Evolutionary conservation across 2,888 invertebrate genomes (phyloP).

Genomic region (Pandemis cinnamomeana): DNA sequence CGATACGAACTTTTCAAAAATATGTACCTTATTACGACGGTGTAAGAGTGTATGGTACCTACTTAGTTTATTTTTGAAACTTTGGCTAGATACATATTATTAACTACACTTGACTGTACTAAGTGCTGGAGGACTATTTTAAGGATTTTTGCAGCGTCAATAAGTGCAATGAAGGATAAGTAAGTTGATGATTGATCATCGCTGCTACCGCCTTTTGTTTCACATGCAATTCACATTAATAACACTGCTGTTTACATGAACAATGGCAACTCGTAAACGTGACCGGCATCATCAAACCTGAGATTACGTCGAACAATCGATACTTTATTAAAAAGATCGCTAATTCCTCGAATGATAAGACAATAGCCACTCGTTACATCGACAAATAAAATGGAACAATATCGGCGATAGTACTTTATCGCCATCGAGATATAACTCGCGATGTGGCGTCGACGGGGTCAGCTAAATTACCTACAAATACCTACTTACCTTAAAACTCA

Average conservation of each 20-base stretch:
- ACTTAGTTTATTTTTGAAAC: no score
- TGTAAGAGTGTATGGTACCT: no score
- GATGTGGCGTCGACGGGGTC: conserved; percentile 43
- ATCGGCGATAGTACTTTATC: conserved; percentile 76
- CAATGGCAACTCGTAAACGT: conserved; percentile 20
- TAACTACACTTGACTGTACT: no score
- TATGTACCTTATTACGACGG: no score
- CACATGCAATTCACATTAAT: conserved; percentile 22
- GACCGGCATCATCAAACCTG: conserved; percentile 28
- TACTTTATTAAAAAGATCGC: conserved; percentile 47
- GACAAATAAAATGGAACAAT: conserved; percentile 61
- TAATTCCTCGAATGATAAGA: conserved; percentile 67
- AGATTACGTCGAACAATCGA: conserved; percentile 49
- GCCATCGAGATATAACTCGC: conserved; percentile 57
- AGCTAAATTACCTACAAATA: conserved; percentile 33
- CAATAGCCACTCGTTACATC: conserved; percentile 60
- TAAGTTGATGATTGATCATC: not conserved
- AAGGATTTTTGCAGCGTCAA: no score
- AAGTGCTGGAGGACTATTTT: no score
- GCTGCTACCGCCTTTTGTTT: not conserved
- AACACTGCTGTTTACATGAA: conserved; percentile 21
- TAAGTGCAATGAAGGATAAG: not conserved
- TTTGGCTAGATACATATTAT: no score
- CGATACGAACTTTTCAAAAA: no score
- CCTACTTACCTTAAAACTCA: not conserved